Conservation (phyloP, 1,140 invertebrate genomes). For the Diachasmimorpha longicaudata region DNA sequence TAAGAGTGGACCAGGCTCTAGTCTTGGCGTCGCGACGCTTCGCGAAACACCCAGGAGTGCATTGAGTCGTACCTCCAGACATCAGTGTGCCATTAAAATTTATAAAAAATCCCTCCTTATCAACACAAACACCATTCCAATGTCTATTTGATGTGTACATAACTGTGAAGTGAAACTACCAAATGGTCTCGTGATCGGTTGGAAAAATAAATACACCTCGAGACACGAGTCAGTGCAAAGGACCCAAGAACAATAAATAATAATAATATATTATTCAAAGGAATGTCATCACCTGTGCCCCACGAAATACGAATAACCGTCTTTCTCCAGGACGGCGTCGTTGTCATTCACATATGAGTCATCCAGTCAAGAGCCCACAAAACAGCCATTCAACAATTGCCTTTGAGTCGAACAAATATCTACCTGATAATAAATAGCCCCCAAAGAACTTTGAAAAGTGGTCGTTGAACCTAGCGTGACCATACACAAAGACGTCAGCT, state of each 20-base stretch:
- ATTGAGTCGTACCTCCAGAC: neutral
- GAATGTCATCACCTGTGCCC: constrained; percentile 50
- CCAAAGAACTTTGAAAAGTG: constrained; percentile 13
- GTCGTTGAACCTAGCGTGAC: constrained; percentile 37
- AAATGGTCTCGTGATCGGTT: neutral
- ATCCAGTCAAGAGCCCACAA: neutral
- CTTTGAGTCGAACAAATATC: constrained; percentile 16
- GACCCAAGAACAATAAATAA: neutral
- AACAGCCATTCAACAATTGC: neutral
- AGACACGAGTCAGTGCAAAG: no score
- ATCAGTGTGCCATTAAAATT: no score
- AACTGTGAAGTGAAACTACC: neutral
- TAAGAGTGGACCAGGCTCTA: constrained; percentile 49
- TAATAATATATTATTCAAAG: neutral
- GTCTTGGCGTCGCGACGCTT: constrained; percentile 54
- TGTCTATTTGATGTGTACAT: neutral
- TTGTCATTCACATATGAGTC: constrained; percentile 52
- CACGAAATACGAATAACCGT: constrained; percentile 56
- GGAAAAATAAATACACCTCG: neutral
- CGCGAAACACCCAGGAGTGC: constrained; percentile 34
- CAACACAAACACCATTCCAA: neutral
- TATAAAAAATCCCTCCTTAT: neutral
- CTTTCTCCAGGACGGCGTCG: constrained; percentile 47
- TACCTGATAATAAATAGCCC: neutral
- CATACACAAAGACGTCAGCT: neutral